These are phyloP conservation scores for Oreochromis niloticus DNA, from an alignment of 2,113 vertebrate species.

Conservation along the genomic window DNA sequence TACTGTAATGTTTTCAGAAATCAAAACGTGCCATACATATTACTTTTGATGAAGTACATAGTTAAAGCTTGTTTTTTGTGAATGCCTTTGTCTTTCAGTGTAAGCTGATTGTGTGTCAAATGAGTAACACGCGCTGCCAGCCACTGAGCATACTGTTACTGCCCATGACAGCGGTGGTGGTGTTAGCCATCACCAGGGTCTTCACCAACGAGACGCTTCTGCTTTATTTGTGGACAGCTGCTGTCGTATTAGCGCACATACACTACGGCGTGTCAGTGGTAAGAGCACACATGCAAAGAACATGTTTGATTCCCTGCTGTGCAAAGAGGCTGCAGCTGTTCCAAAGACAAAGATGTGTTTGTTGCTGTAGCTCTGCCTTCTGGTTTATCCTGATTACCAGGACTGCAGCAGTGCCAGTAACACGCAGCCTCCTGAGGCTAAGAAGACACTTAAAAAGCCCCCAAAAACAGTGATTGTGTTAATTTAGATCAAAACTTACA, in stretches of 20 bases:
- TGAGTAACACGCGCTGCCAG: slow-evolving; percentile 93
- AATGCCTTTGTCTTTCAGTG: slow-evolving; percentile 72
- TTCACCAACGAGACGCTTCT: slow-evolving; percentile 70
- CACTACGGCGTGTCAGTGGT: slow-evolving; percentile 95
- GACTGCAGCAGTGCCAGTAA: not conserved
- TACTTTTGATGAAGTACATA: too few species aligned
- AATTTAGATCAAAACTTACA: not conserved
- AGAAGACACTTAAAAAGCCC: not conserved
- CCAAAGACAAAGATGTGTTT: not conserved
- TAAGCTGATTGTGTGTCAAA: slow-evolving; percentile 96
- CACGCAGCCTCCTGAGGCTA: not conserved
- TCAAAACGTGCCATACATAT: not conserved
- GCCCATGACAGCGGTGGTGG: slow-evolving; percentile 78
- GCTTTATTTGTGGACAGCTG: slow-evolving; percentile 75
- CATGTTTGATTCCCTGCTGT: not conserved
- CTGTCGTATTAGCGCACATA: slow-evolving; percentile 84
- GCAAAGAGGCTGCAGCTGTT: not conserved
- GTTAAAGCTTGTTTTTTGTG: not conserved
- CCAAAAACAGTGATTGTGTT: not conserved
- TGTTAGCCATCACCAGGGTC: slow-evolving; percentile 63
- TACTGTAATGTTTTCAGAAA: not conserved
- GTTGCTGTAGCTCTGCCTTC: not conserved
- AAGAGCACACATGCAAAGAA: slow-evolving; percentile 52
- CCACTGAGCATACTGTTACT: slow-evolving; percentile 86
- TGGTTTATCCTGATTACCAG: not conserved